Conservation (phyloP, 2,797 vertebrate species). For the Naso thynnoides region DNA sequence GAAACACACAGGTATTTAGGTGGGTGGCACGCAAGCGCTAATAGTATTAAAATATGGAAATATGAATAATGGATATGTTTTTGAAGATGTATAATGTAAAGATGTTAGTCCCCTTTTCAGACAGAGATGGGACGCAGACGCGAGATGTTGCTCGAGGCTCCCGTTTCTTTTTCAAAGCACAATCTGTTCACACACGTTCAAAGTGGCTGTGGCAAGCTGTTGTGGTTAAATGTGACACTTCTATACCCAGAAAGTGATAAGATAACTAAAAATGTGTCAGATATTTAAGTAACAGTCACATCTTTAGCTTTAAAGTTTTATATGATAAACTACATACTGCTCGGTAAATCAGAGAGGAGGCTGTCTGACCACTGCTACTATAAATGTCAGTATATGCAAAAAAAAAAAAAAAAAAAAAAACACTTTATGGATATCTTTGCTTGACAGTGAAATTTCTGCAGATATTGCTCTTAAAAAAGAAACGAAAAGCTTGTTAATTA, state of each 20-base stretch:
- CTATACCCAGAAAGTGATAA: conserved; percentile 65
- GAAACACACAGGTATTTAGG: conserved; percentile 85
- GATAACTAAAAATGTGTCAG: conserved; percentile 78
- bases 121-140: conserved; percentile 84
- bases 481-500: not conserved
- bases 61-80: conserved; percentile 94
- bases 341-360: conserved; percentile 14
- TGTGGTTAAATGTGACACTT: conserved; percentile 71
- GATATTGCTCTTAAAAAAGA: conserved; percentile 3
- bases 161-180: conserved; percentile 78
- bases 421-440: no score
- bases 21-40: conserved; percentile 86
- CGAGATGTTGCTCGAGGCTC: conserved; percentile 74
- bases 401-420: not conserved
- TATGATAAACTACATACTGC: conserved; percentile 4
- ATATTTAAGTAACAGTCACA: conserved; percentile 66
- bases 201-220: conserved; percentile 81
- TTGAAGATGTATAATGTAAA: conserved; percentile 92
- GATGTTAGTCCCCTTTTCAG: conserved; percentile 87
- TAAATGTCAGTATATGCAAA: not conserved
- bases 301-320: conserved; percentile 48
- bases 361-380: not conserved
- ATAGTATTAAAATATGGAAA: conserved; percentile 87
- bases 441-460: not conserved
- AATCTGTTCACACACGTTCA: conserved; percentile 80